Evolutionary conservation across 2,888 invertebrate species (phyloP).

Genomic region (Empis livida): DNA sequence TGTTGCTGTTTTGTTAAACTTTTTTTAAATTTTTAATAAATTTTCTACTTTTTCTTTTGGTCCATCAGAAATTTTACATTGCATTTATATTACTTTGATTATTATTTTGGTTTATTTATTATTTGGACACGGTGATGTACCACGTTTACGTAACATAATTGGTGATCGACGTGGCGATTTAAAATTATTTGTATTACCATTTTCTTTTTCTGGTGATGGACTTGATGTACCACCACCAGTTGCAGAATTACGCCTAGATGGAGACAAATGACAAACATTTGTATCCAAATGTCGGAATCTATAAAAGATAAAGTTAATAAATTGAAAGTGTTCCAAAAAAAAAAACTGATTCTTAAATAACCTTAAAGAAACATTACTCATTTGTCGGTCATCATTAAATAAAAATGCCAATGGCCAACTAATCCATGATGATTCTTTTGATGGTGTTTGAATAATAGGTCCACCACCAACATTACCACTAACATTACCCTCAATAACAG

Average conservation of each 20-base stretch:
- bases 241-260: constrained; percentile 44
- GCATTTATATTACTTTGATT: not conserved
- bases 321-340: too few species aligned
- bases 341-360: constrained; percentile 30
- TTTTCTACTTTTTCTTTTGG: not conserved
- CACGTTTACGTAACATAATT: constrained; percentile 29
- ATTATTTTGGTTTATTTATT: constrained; percentile 9
- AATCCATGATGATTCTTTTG: constrained; percentile 62
- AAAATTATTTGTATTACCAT: constrained; percentile 27
- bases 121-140: constrained; percentile 23
- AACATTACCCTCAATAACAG: constrained; percentile 23
- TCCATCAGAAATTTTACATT: too few species aligned
- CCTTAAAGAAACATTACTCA: constrained; percentile 68
- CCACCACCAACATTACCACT: constrained; percentile 15
- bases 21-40: not conserved
- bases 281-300: constrained; percentile 82
- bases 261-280: constrained; percentile 59
- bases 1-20: too few species aligned
- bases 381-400: constrained; percentile 57
- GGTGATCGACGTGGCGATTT: constrained; percentile 42
- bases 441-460: constrained; percentile 33
- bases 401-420: constrained; percentile 86
- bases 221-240: constrained; percentile 53
- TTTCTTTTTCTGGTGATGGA: constrained; percentile 41
- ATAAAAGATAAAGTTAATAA: too few species aligned